Conservation (phyloP, 2,888 invertebrate species). For the Suillia variegata region DNA sequence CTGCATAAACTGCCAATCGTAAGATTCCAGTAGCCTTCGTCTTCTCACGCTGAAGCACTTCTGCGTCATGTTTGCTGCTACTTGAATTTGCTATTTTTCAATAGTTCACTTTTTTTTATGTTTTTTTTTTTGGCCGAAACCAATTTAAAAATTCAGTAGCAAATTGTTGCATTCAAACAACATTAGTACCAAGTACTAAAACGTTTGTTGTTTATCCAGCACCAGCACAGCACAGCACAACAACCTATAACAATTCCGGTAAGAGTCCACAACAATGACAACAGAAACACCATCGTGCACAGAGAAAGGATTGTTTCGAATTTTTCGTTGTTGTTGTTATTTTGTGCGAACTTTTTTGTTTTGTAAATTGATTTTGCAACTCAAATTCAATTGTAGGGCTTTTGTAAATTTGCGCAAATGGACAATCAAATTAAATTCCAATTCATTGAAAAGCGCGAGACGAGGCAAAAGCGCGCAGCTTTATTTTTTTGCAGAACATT, state of each 20-base stretch:
- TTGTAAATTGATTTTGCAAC: not conserved
- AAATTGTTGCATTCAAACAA: conserved; percentile 48
- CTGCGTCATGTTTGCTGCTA: not conserved
- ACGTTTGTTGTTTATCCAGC: no score
- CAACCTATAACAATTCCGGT: not conserved
- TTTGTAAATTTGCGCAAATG: conserved; percentile 44
- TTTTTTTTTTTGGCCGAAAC: not conserved
- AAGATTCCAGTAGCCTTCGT: not conserved
- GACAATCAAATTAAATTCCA: conserved; percentile 61
- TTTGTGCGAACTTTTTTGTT: not conserved
- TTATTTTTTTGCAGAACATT: conserved; percentile 36
- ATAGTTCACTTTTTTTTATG: not conserved
- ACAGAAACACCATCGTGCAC: not conserved
- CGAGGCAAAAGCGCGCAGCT: not conserved
- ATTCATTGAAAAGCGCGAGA: conserved; percentile 53
- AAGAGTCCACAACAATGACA: not conserved
- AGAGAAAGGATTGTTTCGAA: not conserved
- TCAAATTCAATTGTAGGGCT: conserved; percentile 26
- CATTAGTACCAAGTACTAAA: conserved; percentile 11
- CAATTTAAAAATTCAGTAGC: conserved; percentile 42
- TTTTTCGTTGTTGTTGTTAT: not conserved
- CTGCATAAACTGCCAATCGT: no score
- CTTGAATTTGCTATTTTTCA: not conserved
- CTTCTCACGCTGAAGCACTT: not conserved
- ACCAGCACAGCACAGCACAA: no score